Percentiles rank a stretch among this genome's conserved stretches.
These are phyloP conservation scores for Protonibea diacanthus DNA, from an alignment of 2,797 vertebrate genomes.

Conservation along the genomic window DNA sequence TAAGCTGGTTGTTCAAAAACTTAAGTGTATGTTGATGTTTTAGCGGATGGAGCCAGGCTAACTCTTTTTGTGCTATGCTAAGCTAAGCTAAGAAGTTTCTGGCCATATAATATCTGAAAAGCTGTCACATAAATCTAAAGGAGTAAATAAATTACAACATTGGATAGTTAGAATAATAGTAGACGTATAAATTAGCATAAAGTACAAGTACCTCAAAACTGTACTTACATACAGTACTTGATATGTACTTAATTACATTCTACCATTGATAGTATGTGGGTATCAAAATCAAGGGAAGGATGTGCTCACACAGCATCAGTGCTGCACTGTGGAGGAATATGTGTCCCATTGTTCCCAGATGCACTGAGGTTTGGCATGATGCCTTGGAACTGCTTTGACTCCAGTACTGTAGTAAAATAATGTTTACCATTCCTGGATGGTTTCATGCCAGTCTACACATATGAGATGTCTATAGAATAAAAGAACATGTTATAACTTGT, in stretches of 20 bases:
- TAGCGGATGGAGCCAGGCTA: not conserved
- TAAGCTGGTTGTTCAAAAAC: not conserved
- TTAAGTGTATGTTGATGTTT: not conserved
- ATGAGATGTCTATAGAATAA: slow-evolving; percentile 58
- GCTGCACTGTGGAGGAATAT: slow-evolving; percentile 58
- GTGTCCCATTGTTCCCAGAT: slow-evolving; percentile 72
- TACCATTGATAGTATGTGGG: slow-evolving; percentile 39
- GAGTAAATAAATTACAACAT: not conserved
- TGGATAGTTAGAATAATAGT: too few relatives aligned
- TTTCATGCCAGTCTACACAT: slow-evolving; percentile 56
- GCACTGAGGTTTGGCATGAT: slow-evolving; percentile 68
- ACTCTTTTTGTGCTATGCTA: not conserved
- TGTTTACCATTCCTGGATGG: slow-evolving; percentile 67
- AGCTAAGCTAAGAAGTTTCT: not conserved
- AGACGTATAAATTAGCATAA: not conserved
- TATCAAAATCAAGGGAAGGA: slow-evolving; percentile 58
- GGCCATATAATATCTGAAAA: not conserved
- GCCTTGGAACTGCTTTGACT: slow-evolving; percentile 63
- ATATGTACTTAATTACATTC: slow-evolving; percentile 2
- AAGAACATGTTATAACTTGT: slow-evolving; percentile 63
- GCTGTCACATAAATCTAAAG: not conserved
- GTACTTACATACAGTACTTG: not conserved
- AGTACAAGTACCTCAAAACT: not conserved
- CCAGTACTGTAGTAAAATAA: slow-evolving; percentile 49
- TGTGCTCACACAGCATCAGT: slow-evolving; percentile 65